Evolutionary conservation across 2,113 vertebrate species (phyloP), one percentile per base, ranked within the genome.

Genomic region (Marcusenius ussheri): DNA sequence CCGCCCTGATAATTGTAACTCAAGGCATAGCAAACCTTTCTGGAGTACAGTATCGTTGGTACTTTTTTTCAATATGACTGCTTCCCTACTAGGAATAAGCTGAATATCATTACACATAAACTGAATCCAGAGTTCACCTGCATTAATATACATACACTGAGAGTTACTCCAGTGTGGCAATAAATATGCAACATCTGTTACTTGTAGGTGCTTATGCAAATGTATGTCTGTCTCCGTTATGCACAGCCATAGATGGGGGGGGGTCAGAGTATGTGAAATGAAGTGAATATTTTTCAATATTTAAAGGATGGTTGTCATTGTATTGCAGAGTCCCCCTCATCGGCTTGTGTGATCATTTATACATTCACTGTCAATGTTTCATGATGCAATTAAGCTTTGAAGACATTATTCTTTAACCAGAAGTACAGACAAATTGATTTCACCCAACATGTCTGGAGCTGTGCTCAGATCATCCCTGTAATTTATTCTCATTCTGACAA

Each of bases 81-180:
- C 91, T 94, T 93, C 94, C 95, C 94, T 94, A 95, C 93, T 92
- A 95, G 95, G 95, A 95, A 96, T 96, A 95, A 95, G 94, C 93
- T 95, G 93, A 96, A 96, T 96, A 96, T 96, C 95, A 96, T 96
- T 96, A 96, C 94, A 94, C 94, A 94, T 96, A 95, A 96, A 95
- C 93, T 93, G 94, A 95, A 95, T 94, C 94, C 94, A 92, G 89
- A 91, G 93, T 94, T 94, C 93, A 92, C 92, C 91, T 91, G 93
- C 94, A 96, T 96, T 96, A 95, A 96, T 96, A 96, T 96, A 96
- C 90, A 96, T 96, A 95, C 95, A 94, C 94, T 93, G 94, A 93
- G 94, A 94, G 91, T 89, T 89, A 94, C 94, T 93, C 94, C 93
- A 91, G 90, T 92, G 83, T 90, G 3, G 91, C 90, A 92, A 94